Percentiles rank a stretch among this genome's conserved stretches.
Conservation (phyloP, 2,113 vertebrate species). For the Neofelis nebulosa region DNA sequence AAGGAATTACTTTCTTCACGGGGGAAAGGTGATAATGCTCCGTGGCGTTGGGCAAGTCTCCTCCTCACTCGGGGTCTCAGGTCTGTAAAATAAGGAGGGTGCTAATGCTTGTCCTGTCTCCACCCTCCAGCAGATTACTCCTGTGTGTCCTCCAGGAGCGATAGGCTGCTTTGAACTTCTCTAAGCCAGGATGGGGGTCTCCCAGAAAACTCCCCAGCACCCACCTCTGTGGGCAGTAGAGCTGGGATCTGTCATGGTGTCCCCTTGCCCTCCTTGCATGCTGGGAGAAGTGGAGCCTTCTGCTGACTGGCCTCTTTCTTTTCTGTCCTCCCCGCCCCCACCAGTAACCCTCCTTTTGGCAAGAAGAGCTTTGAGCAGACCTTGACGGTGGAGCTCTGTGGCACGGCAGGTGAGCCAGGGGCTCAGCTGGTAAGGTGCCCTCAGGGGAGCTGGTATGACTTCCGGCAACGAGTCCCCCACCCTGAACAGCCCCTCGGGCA, state of each 20-base stretch:
- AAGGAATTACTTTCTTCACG: neutral
- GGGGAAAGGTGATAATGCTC: neutral
- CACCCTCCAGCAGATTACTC: neutral
- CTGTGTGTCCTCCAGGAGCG: neutral
- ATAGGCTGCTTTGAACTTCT: neutral
- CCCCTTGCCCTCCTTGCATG: neutral
- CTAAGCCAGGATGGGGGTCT: neutral
- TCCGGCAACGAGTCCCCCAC: neutral
- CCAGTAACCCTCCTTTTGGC: constrained; percentile 83
- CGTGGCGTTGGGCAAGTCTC: neutral
- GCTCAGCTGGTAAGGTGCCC: neutral
- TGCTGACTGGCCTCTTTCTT: constrained; percentile 33
- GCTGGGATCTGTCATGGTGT: neutral
- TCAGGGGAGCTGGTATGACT: neutral
- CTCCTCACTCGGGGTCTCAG: neutral
- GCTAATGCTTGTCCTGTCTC: neutral
- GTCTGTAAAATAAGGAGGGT: neutral
- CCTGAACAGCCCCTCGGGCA: neutral
- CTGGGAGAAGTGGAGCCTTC: neutral
- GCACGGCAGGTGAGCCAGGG: constrained; percentile 94
- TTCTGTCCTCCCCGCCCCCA: constrained; percentile 10
- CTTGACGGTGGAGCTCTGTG: constrained; percentile 95
- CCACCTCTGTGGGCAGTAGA: neutral
- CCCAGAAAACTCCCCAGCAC: neutral
- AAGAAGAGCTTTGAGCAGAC: constrained; percentile 94